These are phyloP conservation scores for Meles meles DNA, from an alignment of 2,113 vertebrate species.

Conservation along the genomic window DNA sequence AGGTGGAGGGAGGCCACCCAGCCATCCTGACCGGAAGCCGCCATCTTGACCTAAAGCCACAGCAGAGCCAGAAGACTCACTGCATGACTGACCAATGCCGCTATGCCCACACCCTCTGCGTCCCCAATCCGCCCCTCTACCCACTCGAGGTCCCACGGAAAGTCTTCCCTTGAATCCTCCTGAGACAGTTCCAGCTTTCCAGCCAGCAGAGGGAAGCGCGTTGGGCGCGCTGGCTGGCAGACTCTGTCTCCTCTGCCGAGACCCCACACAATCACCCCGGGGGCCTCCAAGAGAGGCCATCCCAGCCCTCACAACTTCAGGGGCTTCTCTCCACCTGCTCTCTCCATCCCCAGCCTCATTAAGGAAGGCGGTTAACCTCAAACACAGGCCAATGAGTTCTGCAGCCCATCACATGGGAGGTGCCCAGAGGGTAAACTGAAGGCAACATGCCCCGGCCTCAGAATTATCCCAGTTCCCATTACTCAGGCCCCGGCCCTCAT, in stretches of 20 bases:
- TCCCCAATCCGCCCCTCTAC: background rate
- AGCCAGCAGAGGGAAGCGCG: too few species aligned
- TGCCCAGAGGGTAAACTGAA: background rate
- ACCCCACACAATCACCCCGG: background rate
- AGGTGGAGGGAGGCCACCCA: background rate
- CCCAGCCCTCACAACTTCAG: background rate
- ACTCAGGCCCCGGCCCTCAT: background rate
- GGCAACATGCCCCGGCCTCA: background rate
- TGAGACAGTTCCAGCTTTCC: background rate
- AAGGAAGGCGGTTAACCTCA: constrained; percentile 34
- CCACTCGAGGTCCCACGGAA: background rate
- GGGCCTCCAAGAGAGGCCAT: background rate
- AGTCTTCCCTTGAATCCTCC: background rate
- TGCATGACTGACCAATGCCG: background rate
- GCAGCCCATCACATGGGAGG: background rate
- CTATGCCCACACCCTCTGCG: background rate
- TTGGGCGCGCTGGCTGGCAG: background rate
- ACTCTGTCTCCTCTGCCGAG: background rate
- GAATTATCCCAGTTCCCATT: background rate
- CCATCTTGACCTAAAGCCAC: background rate
- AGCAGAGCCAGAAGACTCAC: background rate
- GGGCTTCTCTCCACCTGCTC: background rate
- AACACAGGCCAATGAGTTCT: constrained; percentile 18
- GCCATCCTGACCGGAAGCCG: background rate
- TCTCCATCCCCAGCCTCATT: background rate